phyloP scores from a whole-genome alignment of 1,140 invertebrate genomes.

The Lucilia cuprina region DNA sequence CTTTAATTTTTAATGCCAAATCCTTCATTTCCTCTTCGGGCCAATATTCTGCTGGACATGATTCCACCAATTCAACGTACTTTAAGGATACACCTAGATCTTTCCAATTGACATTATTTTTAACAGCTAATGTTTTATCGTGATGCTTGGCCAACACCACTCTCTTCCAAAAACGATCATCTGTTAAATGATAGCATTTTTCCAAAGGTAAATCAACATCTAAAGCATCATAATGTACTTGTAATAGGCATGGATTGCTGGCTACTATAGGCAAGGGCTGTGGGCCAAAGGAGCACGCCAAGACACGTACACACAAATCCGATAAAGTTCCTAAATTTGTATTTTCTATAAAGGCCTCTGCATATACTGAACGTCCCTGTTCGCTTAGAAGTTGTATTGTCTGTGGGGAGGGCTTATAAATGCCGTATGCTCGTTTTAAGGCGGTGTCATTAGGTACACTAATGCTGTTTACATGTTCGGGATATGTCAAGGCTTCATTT shows the following conservation, averaged over 20 bases:
- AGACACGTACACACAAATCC: constrained; percentile 45
- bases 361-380: constrained; percentile 42
- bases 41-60: constrained; percentile 49
- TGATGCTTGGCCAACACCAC: constrained; percentile 49
- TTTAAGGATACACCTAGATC: constrained; percentile 50
- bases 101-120: constrained; percentile 48
- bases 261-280: constrained; percentile 37
- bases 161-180: constrained; percentile 47
- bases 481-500: constrained; percentile 39
- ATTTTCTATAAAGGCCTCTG: constrained; percentile 48
- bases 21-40: constrained; percentile 46
- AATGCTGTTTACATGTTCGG: constrained; percentile 42
- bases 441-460: constrained; percentile 48
- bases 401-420: constrained; percentile 43
- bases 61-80: constrained; percentile 52
- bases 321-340: constrained; percentile 45
- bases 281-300: constrained; percentile 41
- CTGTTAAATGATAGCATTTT: constrained; percentile 48
- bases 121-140: constrained; percentile 40
- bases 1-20: constrained; percentile 40
- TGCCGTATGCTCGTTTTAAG: constrained; percentile 41
- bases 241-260: constrained; percentile 42
- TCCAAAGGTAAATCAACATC: constrained; percentile 48
- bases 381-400: constrained; percentile 43
- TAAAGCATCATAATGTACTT: constrained; percentile 48